These are phyloP conservation scores for Lissocephala sabroskyi DNA, from an alignment of 2,888 invertebrate genomes.

Conservation along the genomic window DNA sequence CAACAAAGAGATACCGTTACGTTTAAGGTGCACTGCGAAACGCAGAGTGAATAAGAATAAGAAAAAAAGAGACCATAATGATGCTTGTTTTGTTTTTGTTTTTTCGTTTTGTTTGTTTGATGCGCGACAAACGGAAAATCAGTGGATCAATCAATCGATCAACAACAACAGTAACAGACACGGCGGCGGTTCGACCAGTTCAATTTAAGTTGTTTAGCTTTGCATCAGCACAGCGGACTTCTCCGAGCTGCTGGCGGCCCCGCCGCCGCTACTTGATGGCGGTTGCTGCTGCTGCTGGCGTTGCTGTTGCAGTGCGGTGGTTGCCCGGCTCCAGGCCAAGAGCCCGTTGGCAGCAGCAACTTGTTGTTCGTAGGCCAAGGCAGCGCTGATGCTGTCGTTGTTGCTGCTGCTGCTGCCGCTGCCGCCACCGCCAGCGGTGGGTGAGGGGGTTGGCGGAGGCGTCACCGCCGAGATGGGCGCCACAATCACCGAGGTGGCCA, in stretches of 20 bases:
- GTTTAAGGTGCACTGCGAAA: slow-evolving; percentile 47
- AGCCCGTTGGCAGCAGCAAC: slow-evolving; percentile 50
- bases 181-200: too few relatives aligned
- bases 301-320: slow-evolving; percentile 42
- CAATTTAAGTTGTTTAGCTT: too few relatives aligned
- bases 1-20: slow-evolving; percentile 54
- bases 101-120: slow-evolving; percentile 5
- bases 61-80: slow-evolving; percentile 52
- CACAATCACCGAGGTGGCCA: slow-evolving; percentile 71
- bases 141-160: too few relatives aligned
- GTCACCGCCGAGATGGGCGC: slow-evolving; percentile 42
- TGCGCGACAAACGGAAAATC: background rate
- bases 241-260: slow-evolving; percentile 26
- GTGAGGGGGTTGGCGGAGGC: slow-evolving; percentile 33
- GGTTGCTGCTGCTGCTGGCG: slow-evolving; percentile 27
- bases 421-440: slow-evolving; percentile 19
- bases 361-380: slow-evolving; percentile 26
- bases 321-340: slow-evolving; percentile 53
- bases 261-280: background rate
- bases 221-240: slow-evolving; percentile 43
- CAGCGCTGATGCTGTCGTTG: slow-evolving; percentile 16
- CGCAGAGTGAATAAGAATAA: slow-evolving; percentile 64
- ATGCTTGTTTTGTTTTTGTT: slow-evolving; percentile 9
- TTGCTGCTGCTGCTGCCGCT: slow-evolving; percentile 18
- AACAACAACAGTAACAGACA: slow-evolving; percentile 20